Conservation (phyloP, 2,797 vertebrate genomes). For the Sebastes umbrosus region DNA sequence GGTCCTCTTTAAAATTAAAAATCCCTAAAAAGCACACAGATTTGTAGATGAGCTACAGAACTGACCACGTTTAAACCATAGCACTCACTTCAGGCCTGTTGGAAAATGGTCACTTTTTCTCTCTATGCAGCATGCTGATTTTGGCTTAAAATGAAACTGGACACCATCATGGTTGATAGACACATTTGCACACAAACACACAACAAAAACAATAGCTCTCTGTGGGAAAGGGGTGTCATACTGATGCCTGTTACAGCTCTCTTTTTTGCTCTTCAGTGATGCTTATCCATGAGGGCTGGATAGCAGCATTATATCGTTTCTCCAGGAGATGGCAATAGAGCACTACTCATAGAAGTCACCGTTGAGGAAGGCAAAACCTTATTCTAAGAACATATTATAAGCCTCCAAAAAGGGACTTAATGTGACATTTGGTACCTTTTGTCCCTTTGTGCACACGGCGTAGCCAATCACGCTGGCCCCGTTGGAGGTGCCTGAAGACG, state of each 20-base stretch:
- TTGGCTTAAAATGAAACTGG: neutral
- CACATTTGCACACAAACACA: neutral
- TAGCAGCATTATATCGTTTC: slow-evolving; percentile 21
- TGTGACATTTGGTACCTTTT: slow-evolving; percentile 85
- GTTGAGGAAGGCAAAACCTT: neutral
- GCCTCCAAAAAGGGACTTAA: neutral
- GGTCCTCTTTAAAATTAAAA: neutral
- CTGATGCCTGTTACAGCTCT: neutral
- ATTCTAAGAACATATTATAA: neutral
- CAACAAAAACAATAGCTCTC: neutral
- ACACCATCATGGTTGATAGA: neutral
- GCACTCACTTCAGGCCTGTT: neutral
- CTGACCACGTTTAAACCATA: neutral
- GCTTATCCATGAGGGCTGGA: neutral
- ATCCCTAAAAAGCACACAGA: neutral
- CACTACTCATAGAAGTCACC: neutral
- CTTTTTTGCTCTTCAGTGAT: neutral
- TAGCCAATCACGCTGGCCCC: slow-evolving; percentile 95
- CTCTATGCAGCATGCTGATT: neutral
- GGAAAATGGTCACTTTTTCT: neutral
- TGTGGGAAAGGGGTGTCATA: neutral
- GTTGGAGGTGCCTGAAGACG: slow-evolving; percentile 90
- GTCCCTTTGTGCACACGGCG: slow-evolving; percentile 92
- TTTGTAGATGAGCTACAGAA: neutral
- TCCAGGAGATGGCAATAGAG: slow-evolving; percentile 76